Percentiles rank a stretch among this genome's conserved stretches.
Evolutionary conservation across 2,113 vertebrate species (phyloP).

Genomic region (Bombycilla garrulus): DNA sequence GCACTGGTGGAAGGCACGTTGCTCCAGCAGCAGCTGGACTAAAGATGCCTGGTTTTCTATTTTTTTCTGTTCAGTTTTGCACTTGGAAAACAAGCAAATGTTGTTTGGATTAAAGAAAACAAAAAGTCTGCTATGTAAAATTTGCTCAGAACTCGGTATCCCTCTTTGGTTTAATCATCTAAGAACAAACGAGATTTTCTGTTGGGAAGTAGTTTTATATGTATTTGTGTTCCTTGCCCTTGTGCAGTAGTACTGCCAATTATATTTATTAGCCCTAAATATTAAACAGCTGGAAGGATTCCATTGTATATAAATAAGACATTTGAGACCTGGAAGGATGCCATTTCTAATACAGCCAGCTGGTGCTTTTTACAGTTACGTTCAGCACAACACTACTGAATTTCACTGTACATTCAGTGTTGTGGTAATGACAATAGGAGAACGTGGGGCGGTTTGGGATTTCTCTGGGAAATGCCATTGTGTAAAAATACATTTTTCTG

Average conservation of each 20-base stretch:
- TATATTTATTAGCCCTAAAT: conserved; percentile 84
- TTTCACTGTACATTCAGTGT: conserved; percentile 53
- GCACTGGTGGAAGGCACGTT: neutral
- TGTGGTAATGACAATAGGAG: conserved; percentile 67
- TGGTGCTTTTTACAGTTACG: conserved; percentile 77
- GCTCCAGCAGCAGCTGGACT: neutral
- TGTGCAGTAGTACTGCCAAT: conserved; percentile 75
- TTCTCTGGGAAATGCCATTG: conserved; percentile 57
- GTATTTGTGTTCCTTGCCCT: conserved; percentile 69
- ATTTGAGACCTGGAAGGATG: conserved; percentile 78
- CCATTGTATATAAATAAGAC: conserved; percentile 82
- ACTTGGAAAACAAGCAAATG: neutral
- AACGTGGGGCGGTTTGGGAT: conserved; percentile 18
- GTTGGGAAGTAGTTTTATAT: conserved; percentile 57
- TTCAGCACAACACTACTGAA: conserved; percentile 54
- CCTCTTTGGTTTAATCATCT: conserved; percentile 23
- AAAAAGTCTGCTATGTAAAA: neutral
- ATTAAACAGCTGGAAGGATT: conserved; percentile 84
- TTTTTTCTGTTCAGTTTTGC: neutral
- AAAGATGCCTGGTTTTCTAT: neutral
- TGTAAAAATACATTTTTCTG: conserved; percentile 33
- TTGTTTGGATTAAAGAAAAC: neutral
- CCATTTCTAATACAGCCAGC: conserved; percentile 75
- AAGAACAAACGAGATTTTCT: conserved; percentile 52
- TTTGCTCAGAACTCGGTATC: neutral